Evolutionary conservation across 30 jellyfish, hydroid and myxozoan species (phyloP).

Genomic region (Aurelia coerulea): DNA sequence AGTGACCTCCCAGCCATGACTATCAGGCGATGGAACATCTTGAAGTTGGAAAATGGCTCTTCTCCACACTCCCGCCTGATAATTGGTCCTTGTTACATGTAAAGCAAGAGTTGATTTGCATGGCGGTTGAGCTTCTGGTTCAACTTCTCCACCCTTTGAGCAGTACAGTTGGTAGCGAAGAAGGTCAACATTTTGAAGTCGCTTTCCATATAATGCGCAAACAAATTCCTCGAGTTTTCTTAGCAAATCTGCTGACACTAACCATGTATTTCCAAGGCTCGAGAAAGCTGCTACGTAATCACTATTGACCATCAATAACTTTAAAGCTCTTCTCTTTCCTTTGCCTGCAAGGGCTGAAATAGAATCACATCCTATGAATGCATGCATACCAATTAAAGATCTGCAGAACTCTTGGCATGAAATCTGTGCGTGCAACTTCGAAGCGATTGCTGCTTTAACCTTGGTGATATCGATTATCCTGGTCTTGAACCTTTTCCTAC

Average conservation of each 20-base stretch:
- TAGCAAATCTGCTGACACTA: constrained; percentile 15
- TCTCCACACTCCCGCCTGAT: constrained; percentile 67
- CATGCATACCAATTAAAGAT: constrained; percentile 31
- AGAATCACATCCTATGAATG: constrained; percentile 49
- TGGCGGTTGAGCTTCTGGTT: constrained; percentile 22
- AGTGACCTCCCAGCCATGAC: constrained; percentile 53
- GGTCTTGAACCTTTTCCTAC: constrained; percentile 59
- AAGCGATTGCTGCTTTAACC: constrained; percentile 9
- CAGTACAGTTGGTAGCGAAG: constrained; percentile 32
- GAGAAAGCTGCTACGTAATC: constrained; percentile 26
- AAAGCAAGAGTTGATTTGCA: constrained; percentile 18
- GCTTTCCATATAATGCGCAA: constrained; percentile 26
- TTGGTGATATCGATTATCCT: constrained; percentile 38
- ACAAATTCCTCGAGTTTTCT: constrained; percentile 35
- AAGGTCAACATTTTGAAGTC: constrained; percentile 11
- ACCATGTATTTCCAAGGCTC: constrained; percentile 1
- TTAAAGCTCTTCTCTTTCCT: constrained; percentile 34
- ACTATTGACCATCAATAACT: constrained; percentile 1
- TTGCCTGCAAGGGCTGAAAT: constrained; percentile 38
- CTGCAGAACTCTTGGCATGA: constrained; percentile 25
- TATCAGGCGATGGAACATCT: constrained; percentile 61
- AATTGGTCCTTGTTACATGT: constrained; percentile 49
- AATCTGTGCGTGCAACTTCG: constrained; percentile 16
- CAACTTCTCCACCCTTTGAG: constrained; percentile 54
- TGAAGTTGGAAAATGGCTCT: constrained; percentile 34